Percentiles rank a stretch among this genome's conserved stretches.
These are phyloP conservation scores for Pollenia griseotomentosa DNA, from an alignment of 2,888 invertebrate species.

Conservation along the genomic window DNA sequence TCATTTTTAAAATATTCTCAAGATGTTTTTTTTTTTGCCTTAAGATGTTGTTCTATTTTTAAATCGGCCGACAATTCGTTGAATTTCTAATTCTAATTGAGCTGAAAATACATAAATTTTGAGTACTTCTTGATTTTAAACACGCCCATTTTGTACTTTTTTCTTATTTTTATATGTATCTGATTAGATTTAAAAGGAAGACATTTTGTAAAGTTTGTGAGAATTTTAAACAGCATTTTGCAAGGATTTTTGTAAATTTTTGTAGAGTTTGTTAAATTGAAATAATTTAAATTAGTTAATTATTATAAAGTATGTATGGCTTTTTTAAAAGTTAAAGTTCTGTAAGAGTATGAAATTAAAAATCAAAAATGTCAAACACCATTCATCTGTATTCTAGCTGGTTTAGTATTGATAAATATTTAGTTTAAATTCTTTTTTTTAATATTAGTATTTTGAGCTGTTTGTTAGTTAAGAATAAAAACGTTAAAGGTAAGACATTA, in stretches of 20 bases:
- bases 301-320: too few relatives aligned
- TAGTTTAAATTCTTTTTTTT: too few relatives aligned
- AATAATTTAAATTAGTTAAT: too few relatives aligned
- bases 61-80: constrained; percentile 75
- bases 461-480: too few relatives aligned
- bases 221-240: neutral
- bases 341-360: too few relatives aligned
- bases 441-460: too few relatives aligned
- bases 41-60: constrained; percentile 80
- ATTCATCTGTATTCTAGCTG: too few relatives aligned
- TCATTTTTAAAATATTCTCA: constrained; percentile 77
- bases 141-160: constrained; percentile 62
- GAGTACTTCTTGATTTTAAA: constrained; percentile 40
- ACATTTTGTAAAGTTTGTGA: constrained; percentile 58
- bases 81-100: constrained; percentile 68
- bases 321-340: too few relatives aligned
- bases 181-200: constrained; percentile 41
- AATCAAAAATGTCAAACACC: too few relatives aligned
- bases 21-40: constrained; percentile 75
- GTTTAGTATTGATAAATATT: too few relatives aligned
- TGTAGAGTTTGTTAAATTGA: neutral
- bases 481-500: too few relatives aligned
- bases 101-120: constrained; percentile 41
- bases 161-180: constrained; percentile 53
- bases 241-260: neutral